Conservation (phyloP, 2,113 vertebrate genomes). For the Antechinus stuartii region DNA sequence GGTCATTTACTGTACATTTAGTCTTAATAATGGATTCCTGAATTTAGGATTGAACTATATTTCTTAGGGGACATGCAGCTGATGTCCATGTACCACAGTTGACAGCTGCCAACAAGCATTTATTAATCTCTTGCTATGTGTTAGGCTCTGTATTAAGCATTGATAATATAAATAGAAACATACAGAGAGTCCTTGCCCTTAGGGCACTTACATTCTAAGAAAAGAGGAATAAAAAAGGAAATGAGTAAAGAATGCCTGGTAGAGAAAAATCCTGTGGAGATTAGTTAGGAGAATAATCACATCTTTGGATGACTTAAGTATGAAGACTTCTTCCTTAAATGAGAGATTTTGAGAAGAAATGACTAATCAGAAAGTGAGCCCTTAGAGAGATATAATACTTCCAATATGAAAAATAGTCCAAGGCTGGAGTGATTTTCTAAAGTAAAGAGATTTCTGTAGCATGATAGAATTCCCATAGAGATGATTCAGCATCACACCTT, state of each 20-base stretch:
- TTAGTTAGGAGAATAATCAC: not conserved
- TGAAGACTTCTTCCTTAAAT: not conserved
- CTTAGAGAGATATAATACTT: not conserved
- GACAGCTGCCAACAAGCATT: not conserved
- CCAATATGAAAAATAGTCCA: not conserved
- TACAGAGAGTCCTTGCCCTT: not conserved
- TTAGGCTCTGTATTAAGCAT: not conserved
- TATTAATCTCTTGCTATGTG: not conserved
- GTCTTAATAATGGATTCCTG: conserved; percentile 6
- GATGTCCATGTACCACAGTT: not conserved
- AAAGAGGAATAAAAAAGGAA: not conserved
- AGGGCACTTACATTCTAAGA: not conserved
- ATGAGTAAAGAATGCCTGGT: not conserved
- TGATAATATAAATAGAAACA: not conserved
- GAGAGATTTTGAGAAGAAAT: not conserved
- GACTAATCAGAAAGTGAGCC: not conserved
- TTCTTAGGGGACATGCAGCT: not conserved
- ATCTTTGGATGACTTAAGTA: not conserved
- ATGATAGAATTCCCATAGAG: not conserved
- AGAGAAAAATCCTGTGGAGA: not conserved
- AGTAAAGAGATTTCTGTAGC: not conserved
- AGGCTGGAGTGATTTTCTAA: not conserved
- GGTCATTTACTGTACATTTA: not conserved
- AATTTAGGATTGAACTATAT: not conserved
- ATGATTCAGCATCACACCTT: not conserved